Conservation (phyloP, 2,113 vertebrate genomes). For the Cricetomys ansorgei region DNA sequence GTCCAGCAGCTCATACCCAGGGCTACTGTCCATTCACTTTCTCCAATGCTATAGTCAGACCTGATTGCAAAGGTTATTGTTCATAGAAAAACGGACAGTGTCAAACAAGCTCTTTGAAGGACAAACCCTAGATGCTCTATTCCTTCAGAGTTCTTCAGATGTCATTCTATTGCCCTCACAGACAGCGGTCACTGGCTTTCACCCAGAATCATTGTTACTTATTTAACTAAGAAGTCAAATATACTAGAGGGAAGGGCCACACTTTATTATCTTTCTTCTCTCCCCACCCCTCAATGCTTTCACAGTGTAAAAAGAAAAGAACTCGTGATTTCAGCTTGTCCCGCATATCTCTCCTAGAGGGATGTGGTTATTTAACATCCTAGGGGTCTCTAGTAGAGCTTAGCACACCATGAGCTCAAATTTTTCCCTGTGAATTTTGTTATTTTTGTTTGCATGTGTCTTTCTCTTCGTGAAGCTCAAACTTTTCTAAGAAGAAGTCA, state of each 20-base stretch:
- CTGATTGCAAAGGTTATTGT: not conserved
- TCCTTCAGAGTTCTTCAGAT: slow-evolving; percentile 19
- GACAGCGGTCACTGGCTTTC: not conserved
- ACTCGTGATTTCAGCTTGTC: not conserved
- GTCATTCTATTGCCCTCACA: not conserved
- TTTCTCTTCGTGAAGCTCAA: slow-evolving; percentile 49
- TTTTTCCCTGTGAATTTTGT: slow-evolving; percentile 31
- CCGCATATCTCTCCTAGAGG: not conserved
- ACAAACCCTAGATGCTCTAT: not conserved
- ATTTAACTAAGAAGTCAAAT: slow-evolving; percentile 58
- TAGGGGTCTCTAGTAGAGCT: not conserved
- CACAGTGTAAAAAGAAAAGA: not conserved
- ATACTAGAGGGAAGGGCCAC: not conserved
- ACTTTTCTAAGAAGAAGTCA: slow-evolving; percentile 70
- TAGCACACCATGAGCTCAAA: slow-evolving; percentile 25
- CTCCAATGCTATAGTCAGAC: not conserved
- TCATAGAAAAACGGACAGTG: not conserved
- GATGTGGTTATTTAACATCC: slow-evolving; percentile 50
- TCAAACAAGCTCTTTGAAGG: not conserved
- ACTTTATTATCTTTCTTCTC: slow-evolving; percentile 9
- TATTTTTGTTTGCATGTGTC: not conserved
- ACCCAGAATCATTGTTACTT: slow-evolving; percentile 37
- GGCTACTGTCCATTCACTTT: not conserved
- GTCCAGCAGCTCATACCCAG: not conserved
- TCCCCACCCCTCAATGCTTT: not conserved